Conservation (phyloP, 2,888 invertebrate genomes). For the Steromphala cineraria region DNA sequence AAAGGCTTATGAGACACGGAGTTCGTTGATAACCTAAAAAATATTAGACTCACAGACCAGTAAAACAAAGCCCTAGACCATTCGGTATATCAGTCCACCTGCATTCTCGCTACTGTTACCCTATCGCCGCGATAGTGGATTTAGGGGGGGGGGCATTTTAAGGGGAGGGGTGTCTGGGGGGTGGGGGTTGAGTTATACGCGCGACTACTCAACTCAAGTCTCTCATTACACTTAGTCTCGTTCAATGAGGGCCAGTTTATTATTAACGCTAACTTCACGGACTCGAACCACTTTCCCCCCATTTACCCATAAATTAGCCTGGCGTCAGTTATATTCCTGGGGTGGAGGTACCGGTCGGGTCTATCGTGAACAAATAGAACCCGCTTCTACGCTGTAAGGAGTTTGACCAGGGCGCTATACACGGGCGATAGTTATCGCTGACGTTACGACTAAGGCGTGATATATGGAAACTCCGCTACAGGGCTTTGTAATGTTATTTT, state of each 20-base stretch:
- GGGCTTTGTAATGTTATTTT: too few relatives aligned
- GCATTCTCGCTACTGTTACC: too few relatives aligned
- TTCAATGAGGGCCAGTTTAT: conserved; percentile 12
- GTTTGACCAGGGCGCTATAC: too few relatives aligned
- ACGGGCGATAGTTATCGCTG: conserved; percentile 8
- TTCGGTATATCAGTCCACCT: too few relatives aligned
- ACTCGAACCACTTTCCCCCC: conserved; percentile 4
- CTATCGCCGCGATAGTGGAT: too few relatives aligned
- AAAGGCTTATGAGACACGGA: too few relatives aligned
- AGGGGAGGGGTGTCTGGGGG: too few relatives aligned
- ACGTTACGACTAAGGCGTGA: not conserved
- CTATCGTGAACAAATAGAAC: not conserved
- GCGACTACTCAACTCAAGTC: not conserved
- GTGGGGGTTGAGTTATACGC: not conserved
- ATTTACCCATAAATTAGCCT: conserved; percentile 6
- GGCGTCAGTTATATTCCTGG: not conserved
- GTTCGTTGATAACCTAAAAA: too few relatives aligned
- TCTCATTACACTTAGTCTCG: not conserved
- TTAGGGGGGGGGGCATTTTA: too few relatives aligned
- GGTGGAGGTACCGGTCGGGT: not conserved
- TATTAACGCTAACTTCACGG: not conserved
- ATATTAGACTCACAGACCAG: too few relatives aligned
- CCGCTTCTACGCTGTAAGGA: not conserved
- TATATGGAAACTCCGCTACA: not conserved
- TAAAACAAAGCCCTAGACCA: too few relatives aligned